phyloP scores from a whole-genome alignment of 2,797 vertebrate species.

The Vipera latastei region DNA sequence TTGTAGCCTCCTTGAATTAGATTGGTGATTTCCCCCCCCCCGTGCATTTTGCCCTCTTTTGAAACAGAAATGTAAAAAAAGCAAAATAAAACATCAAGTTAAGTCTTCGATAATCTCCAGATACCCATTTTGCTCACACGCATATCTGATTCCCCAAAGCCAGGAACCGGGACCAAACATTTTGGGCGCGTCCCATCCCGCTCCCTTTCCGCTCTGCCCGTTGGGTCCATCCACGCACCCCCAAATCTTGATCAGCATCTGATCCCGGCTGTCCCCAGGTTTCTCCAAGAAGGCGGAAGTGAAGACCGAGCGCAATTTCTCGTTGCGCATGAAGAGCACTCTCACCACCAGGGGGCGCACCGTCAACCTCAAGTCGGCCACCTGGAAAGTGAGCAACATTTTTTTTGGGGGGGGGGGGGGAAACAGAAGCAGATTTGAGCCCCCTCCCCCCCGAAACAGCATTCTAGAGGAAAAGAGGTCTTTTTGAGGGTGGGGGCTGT shows the following conservation, averaged over 20 bases:
- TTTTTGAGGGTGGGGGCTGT: background rate
- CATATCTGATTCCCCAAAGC: background rate
- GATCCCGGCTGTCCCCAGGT: conserved; percentile 56
- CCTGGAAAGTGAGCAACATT: conserved; percentile 79
- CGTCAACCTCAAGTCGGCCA: conserved; percentile 86
- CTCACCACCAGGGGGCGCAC: conserved; percentile 84
- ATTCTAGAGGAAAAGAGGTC: background rate
- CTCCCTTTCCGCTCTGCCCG: background rate
- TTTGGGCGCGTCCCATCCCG: rapidly evolving
- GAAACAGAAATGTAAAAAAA: background rate
- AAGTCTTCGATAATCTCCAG: background rate
- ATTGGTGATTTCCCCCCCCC: background rate
- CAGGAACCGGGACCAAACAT: background rate
- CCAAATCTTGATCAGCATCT: background rate
- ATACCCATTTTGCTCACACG: background rate
- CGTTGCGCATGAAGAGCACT: conserved; percentile 86
- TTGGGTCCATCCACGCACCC: rapidly evolving
- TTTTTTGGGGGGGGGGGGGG: no score
- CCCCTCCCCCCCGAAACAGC: background rate
- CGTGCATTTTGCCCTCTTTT: background rate
- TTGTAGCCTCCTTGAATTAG: background rate
- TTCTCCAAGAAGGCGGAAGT: conserved; percentile 69
- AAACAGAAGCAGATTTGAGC: background rate
- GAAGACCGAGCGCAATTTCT: conserved; percentile 74
- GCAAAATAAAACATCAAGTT: background rate